Base-by-base conservation (phyloP, 2,797 vertebrate genomes). In the Tinamus major region DNA sequence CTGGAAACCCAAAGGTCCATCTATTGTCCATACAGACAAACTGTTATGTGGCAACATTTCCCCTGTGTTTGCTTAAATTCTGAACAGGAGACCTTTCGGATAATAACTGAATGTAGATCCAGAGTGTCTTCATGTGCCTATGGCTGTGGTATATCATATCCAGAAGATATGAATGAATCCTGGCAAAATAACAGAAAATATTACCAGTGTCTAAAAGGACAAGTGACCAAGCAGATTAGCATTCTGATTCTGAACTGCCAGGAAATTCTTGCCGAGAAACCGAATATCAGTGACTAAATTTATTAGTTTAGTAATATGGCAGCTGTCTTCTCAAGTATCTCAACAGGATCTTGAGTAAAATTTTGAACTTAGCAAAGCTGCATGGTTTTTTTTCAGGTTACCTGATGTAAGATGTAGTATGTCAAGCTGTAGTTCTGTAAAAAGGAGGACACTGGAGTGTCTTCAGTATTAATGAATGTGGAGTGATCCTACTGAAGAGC, bases 81-180 rank as follows among this genome's bases (percentile, higher is more conserved):
- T 69, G 68, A 85, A 59, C 44, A 77, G 55, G 46, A 89, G 56
- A 64, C 26, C 44, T 13, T 81, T 71, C 55, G 79, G 70, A 74
- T 75, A 67, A 62, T 48, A 86, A 49, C n/a, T 19, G 19, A 21
- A 72, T 64, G 61, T 65, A 3, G 2, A 9, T 70, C 41, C 41
- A 62, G 53, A 58, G 39, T 51, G 77, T 70, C 80, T 81, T 5
- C 0, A 1, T 26, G 9, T 76, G 70, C n/a, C 7, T 39, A 56
- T 84, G 56, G 39, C 59, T 56, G 42, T 51, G 59, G 35, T 77
- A 20, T 80, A 42, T 85, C 48, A 13, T 49, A 59, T 89, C 78
- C 75, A 90, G 87, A 89, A 91, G 84, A 68, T 87, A 89, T 93
- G 92, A 95, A 95, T 86, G 90, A 95, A 77, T 85, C 18, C 85